These are phyloP conservation scores for Pseudorectes ferrugineus DNA, from an alignment of 2,113 vertebrate species.

Conservation along the genomic window DNA sequence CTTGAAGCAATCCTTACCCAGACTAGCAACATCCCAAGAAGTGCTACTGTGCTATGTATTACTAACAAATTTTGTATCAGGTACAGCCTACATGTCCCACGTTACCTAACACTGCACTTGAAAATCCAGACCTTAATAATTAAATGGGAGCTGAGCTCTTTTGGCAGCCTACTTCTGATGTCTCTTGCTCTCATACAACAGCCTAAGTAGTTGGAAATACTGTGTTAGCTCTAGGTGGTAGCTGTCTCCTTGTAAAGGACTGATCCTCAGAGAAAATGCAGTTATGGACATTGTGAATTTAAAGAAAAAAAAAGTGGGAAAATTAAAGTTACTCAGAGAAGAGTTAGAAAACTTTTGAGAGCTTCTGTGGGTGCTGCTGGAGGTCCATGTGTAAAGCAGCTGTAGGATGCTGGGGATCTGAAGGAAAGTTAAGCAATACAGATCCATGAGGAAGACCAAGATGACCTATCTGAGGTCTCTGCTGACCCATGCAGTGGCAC, in stretches of 20 bases:
- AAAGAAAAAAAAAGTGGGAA: neutral
- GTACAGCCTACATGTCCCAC: neutral
- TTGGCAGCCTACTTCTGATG: neutral
- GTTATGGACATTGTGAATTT: neutral
- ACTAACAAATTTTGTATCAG: neutral
- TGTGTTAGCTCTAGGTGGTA: neutral
- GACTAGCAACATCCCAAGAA: neutral
- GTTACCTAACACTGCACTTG: neutral
- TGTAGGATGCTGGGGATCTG: neutral
- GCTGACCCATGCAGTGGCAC: neutral
- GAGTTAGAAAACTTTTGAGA: neutral
- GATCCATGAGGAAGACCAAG: neutral
- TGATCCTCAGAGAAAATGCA: neutral
- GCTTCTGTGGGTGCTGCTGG: neutral
- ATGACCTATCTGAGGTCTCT: neutral
- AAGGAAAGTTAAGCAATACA: neutral
- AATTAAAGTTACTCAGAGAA: neutral
- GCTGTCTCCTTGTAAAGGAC: neutral
- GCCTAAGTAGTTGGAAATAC: neutral
- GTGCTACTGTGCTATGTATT: rapidly evolving
- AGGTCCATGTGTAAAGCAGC: neutral
- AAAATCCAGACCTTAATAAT: neutral
- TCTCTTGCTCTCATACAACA: neutral
- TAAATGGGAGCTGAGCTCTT: neutral
- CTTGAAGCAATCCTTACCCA: neutral